Conservation (phyloP, 2,113 vertebrate genomes). For the Lasiurus borealis region DNA sequence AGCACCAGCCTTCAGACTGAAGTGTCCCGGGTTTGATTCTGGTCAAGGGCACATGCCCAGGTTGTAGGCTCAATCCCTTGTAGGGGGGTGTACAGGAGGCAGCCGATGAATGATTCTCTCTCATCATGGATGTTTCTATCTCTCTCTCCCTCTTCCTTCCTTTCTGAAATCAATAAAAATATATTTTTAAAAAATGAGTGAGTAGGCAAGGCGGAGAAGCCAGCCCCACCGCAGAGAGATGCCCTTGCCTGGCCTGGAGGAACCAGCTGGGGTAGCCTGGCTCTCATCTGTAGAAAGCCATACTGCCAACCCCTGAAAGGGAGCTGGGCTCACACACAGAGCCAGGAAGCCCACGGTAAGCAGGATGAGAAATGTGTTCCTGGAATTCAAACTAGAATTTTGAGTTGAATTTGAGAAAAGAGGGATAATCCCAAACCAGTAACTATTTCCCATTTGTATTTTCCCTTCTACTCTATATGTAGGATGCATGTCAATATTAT, state of each 20-base stretch:
- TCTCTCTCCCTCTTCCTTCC: too few relatives aligned
- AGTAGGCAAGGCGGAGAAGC: too few relatives aligned
- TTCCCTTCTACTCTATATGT: background rate
- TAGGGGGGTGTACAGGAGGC: too few relatives aligned
- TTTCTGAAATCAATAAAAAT: too few relatives aligned
- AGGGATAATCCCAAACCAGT: background rate
- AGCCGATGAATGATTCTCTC: too few relatives aligned
- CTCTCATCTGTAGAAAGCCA: background rate
- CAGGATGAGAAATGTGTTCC: background rate
- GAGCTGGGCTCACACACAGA: background rate
- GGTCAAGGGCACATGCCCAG: too few relatives aligned
- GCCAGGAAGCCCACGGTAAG: background rate
- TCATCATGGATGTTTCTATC: too few relatives aligned
- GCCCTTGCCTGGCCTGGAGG: too few relatives aligned
- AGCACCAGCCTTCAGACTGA: too few relatives aligned
- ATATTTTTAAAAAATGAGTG: too few relatives aligned
- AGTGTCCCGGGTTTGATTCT: too few relatives aligned
- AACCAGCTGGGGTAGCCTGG: fast-evolving
- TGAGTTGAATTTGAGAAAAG: background rate
- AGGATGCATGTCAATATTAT: background rate
- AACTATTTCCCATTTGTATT: background rate
- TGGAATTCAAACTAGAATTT: conserved; percentile 9
- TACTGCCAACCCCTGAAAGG: background rate
- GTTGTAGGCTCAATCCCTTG: too few relatives aligned
- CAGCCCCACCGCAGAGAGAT: fast-evolving